Conservation (phyloP, 2,797 vertebrate genomes). For the Spondyliosoma cantharus region DNA sequence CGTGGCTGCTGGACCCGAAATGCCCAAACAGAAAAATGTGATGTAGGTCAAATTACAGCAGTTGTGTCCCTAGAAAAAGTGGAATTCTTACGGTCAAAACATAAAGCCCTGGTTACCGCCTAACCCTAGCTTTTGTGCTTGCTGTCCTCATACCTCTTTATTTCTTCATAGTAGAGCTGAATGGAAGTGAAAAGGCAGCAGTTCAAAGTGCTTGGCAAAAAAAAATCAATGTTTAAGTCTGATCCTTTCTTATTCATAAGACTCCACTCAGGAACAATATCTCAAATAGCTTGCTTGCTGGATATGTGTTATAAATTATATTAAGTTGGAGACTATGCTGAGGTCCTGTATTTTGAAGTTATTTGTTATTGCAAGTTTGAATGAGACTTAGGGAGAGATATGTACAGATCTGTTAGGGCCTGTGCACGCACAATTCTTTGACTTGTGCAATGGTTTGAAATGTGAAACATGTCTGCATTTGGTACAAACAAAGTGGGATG, state of each 20-base stretch:
- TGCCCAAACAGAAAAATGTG: slow-evolving; percentile 94
- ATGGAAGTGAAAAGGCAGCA: slow-evolving; percentile 57
- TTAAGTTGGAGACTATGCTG: slow-evolving; percentile 33
- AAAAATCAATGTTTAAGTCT: slow-evolving; percentile 42
- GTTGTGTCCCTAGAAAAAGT: slow-evolving; percentile 84
- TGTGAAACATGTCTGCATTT: slow-evolving; percentile 68
- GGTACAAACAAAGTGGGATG: slow-evolving; percentile 57
- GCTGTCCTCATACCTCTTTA: slow-evolving; percentile 63
- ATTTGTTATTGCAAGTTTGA: slow-evolving; percentile 49
- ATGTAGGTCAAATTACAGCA: slow-evolving; percentile 96
- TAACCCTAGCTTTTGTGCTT: slow-evolving; percentile 61
- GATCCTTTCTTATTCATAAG: slow-evolving; percentile 43
- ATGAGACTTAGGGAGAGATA: slow-evolving; percentile 49
- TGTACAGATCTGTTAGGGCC: slow-evolving; percentile 56
- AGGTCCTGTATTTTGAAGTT: slow-evolving; percentile 44
- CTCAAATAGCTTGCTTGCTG: slow-evolving; percentile 42
- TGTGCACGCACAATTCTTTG: slow-evolving; percentile 49
- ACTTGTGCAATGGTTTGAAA: slow-evolving; percentile 67
- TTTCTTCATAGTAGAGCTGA: slow-evolving; percentile 50
- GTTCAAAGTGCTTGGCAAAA: slow-evolving; percentile 46
- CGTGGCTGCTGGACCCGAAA: slow-evolving; percentile 93
- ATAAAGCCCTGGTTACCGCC: slow-evolving; percentile 89
- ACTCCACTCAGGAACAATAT: slow-evolving; percentile 40
- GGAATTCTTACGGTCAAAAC: slow-evolving; percentile 88
- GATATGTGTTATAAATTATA: slow-evolving; percentile 54